These are phyloP conservation scores for Aphelenchoides besseyi DNA, from an alignment of 1,140 invertebrate genomes.

Conservation along the genomic window DNA sequence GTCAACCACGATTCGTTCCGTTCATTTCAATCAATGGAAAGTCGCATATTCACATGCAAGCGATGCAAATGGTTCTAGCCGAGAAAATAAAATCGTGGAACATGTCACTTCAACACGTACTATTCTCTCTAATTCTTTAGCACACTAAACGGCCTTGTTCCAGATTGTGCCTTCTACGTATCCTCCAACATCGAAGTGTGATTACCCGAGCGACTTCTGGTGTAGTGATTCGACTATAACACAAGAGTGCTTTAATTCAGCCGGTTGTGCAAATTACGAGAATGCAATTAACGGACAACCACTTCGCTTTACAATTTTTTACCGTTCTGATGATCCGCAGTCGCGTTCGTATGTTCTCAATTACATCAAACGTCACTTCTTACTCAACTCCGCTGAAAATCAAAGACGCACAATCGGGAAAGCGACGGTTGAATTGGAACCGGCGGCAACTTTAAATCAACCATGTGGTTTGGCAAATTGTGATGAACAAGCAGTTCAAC, in stretches of 20 bases:
- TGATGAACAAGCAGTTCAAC: slow-evolving; percentile 17
- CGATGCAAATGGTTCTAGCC: slow-evolving; percentile 28
- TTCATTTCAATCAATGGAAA: slow-evolving; percentile 34
- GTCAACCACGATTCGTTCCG: slow-evolving; percentile 33
- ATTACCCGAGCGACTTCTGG: slow-evolving; percentile 30
- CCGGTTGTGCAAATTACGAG: slow-evolving; percentile 21
- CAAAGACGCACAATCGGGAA: slow-evolving; percentile 9
- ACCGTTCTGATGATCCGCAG: background rate
- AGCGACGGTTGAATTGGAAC: slow-evolving; percentile 29
- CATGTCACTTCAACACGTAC: slow-evolving; percentile 10
- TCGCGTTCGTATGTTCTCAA: slow-evolving; percentile 22
- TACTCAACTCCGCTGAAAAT: background rate
- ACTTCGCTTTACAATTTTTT: slow-evolving; percentile 15
- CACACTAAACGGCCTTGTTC: too few relatives aligned
- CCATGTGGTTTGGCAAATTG: background rate
- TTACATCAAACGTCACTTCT: slow-evolving; percentile 29
- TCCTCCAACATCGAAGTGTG: slow-evolving; percentile 14
- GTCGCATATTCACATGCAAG: slow-evolving; percentile 36
- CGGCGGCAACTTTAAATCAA: slow-evolving; percentile 18
- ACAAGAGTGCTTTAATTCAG: slow-evolving; percentile 21
- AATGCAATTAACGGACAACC: slow-evolving; percentile 28
- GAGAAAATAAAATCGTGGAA: slow-evolving; percentile 35
- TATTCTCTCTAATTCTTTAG: too few relatives aligned
- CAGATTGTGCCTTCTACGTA: background rate
- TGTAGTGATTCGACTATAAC: slow-evolving; percentile 29